phyloP scores from a whole-genome alignment of 2,113 vertebrate genomes.

The Piaya cayana region DNA sequence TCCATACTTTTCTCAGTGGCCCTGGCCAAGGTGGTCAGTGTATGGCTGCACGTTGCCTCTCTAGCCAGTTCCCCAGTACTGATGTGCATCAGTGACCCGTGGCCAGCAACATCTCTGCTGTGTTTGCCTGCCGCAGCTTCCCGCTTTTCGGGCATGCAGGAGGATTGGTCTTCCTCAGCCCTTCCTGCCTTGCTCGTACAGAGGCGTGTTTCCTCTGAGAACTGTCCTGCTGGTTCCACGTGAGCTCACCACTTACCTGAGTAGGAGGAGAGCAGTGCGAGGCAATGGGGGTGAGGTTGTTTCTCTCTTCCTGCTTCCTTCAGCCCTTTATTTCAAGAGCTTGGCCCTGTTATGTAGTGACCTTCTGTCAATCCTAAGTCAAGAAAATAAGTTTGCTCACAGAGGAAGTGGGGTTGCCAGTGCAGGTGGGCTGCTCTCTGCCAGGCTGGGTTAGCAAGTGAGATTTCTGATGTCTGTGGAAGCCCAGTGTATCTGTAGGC shows the following conservation, averaged over 20 bases:
- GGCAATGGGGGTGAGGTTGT: not conserved
- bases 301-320: not conserved
- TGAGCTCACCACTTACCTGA: not conserved
- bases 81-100: not conserved
- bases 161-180: not conserved
- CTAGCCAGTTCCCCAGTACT: not conserved
- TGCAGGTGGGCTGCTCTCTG: not conserved
- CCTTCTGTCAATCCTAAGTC: not conserved
- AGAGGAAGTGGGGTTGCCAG: not conserved
- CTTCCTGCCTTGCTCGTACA: not conserved
- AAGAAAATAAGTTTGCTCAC: not conserved
- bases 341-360: not conserved
- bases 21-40: not conserved
- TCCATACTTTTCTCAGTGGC: not conserved
- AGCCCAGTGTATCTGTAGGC: not conserved
- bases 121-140: conserved; percentile 11
- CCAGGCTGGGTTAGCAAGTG: not conserved
- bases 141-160: not conserved
- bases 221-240: not conserved
- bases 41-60: not conserved
- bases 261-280: not conserved
- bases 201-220: not conserved
- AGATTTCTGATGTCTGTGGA: not conserved
- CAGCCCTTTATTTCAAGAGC: not conserved
- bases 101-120: not conserved